A percentile compares a stretch with the other conserved stretches of the same genome.
phyloP scores from a whole-genome alignment of 2,797 vertebrate genomes.

The Rhinogobio ventralis region DNA sequence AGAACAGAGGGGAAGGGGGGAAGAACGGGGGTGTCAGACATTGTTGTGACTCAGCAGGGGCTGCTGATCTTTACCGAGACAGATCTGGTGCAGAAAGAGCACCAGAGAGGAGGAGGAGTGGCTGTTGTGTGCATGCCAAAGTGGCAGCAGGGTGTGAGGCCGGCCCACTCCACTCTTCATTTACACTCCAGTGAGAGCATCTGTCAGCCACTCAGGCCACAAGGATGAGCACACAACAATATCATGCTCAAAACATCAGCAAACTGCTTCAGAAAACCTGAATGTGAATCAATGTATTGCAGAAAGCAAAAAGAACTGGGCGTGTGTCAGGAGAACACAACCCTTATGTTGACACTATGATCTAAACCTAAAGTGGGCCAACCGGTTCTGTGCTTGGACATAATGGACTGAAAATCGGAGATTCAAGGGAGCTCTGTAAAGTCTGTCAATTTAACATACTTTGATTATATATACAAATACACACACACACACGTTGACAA shows the following conservation, averaged over 20 bases:
- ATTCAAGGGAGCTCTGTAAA: constrained; percentile 2
- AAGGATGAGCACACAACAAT: constrained; percentile 1
- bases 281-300: background rate
- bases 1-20: background rate
- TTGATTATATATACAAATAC: too few relatives aligned
- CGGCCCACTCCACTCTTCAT: constrained; percentile 63
- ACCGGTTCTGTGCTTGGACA: constrained; percentile 22
- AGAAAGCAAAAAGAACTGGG: background rate
- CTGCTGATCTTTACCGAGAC: constrained; percentile 15
- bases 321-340: constrained; percentile 9
- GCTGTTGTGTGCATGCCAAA: constrained; percentile 71
- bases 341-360: constrained; percentile 17
- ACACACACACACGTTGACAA: too few relatives aligned
- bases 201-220: constrained; percentile 26
- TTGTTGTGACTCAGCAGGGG: constrained; percentile 39
- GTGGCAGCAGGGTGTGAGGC: constrained; percentile 69
- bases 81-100: constrained; percentile 51
- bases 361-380: constrained; percentile 9
- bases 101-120: constrained; percentile 29
- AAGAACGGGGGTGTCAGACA: constrained; percentile 17
- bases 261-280: background rate
- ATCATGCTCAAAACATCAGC: constrained; percentile 3
- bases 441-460: background rate
- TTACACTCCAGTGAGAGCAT: constrained; percentile 63
- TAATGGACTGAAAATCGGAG: constrained; percentile 13